phyloP scores from a whole-genome alignment of 2,797 vertebrate species.

The Aulostomus chinensis region DNA sequence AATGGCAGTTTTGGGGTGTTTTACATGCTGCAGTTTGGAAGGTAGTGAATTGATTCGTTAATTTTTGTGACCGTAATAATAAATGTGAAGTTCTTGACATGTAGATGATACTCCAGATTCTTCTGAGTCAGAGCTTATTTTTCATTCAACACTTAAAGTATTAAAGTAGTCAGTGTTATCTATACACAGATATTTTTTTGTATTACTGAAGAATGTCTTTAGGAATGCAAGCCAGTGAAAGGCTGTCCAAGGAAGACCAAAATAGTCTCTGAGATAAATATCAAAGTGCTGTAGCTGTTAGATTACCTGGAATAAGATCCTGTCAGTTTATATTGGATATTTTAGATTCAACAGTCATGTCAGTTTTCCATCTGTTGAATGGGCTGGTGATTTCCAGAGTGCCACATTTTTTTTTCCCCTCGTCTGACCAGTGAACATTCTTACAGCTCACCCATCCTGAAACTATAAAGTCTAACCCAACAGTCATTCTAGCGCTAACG shows the following conservation, averaged over 20 bases:
- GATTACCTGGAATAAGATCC: neutral
- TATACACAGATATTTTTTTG: no score
- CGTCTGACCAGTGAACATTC: slow-evolving; percentile 40
- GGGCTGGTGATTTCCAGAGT: slow-evolving; percentile 16
- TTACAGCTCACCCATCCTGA: slow-evolving; percentile 38
- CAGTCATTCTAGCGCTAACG: slow-evolving; percentile 13
- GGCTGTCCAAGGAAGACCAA: no score
- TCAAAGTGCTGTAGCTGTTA: neutral
- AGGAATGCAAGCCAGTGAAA: no score
- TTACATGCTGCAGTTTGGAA: neutral
- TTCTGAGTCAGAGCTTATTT: no score
- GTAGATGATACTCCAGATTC: no score
- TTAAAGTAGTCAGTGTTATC: no score
- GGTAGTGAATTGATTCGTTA: neutral
- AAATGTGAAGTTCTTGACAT: no score
- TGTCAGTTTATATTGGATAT: neutral
- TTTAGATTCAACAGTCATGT: neutral
- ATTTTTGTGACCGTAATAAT: no score
- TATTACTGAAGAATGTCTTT: no score
- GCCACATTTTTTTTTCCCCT: slow-evolving; percentile 1
- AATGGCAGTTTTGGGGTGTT: neutral
- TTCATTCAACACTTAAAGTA: no score
- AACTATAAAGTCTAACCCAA: slow-evolving; percentile 24
- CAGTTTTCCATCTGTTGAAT: slow-evolving; percentile 12
- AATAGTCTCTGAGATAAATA: no score